A percentile compares a stretch with the other conserved stretches of the same genome.
These are phyloP conservation scores for Perizoma flavofasciatum DNA, from an alignment of 2,888 invertebrate species.

Conservation along the genomic window DNA sequence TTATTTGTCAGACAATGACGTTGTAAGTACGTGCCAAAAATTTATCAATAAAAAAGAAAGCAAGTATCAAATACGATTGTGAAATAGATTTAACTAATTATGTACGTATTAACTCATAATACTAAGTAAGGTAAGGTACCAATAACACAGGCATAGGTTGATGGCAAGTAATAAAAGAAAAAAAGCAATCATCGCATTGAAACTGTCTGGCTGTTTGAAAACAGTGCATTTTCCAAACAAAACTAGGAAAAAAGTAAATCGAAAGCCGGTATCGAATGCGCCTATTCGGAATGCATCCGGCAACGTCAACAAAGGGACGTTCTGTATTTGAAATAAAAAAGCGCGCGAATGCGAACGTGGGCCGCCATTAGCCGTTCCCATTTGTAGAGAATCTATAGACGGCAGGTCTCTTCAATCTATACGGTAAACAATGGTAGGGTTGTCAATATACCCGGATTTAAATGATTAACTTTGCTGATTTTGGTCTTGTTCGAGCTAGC, in stretches of 20 bases:
- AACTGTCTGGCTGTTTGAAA: conserved; percentile 51
- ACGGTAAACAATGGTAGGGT: conserved; percentile 73
- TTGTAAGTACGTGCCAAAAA: not conserved
- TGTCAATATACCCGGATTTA: conserved; percentile 36
- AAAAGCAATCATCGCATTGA: conserved; percentile 30
- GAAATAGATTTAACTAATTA: too few species aligned
- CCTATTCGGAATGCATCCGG: conserved; percentile 72
- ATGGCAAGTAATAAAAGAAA: conserved; percentile 36
- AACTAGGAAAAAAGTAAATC: conserved; percentile 57
- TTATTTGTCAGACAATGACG: conserved; percentile 10
- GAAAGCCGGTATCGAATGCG: conserved; percentile 68
- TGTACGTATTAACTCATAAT: too few species aligned
- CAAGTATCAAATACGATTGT: too few species aligned
- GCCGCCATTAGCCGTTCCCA: conserved; percentile 79
- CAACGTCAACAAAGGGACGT: conserved; percentile 80
- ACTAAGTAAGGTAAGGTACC: too few species aligned
- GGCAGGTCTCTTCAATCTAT: conserved; percentile 77
- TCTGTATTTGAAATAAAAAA: conserved; percentile 72
- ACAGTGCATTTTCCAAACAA: conserved; percentile 55
- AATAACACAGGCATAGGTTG: conserved; percentile 40
- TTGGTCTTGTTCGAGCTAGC: conserved; percentile 19
- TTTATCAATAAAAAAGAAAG: too few species aligned
- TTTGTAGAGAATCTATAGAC: conserved; percentile 74
- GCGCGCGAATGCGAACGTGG: conserved; percentile 76
- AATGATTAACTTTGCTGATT: conserved; percentile 28